These are phyloP conservation scores for Phaethornis superciliosus DNA, from an alignment of 2,113 vertebrate species.

Conservation along the genomic window DNA sequence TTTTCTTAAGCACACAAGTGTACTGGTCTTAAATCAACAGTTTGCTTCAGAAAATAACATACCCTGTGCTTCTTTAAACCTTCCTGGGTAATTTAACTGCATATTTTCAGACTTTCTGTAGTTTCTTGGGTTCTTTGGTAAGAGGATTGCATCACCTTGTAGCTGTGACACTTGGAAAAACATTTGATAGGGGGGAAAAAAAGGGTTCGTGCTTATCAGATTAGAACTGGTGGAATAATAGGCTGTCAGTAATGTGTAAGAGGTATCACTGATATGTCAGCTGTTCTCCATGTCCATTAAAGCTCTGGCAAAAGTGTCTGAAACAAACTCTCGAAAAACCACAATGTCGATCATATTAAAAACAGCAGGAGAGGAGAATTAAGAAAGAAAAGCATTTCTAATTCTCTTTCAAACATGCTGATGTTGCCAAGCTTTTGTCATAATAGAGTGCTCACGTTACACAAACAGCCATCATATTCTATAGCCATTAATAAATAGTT, in stretches of 20 bases:
- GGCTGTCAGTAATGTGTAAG: not conserved
- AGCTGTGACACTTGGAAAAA: constrained; percentile 34
- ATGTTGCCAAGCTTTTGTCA: constrained; percentile 81
- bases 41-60: constrained; percentile 24
- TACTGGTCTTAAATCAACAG: not conserved
- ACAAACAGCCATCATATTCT: constrained; percentile 71
- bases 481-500: constrained; percentile 74
- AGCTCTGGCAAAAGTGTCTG: constrained; percentile 74
- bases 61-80: constrained; percentile 12
- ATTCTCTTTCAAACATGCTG: constrained; percentile 78
- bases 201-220: constrained; percentile 49
- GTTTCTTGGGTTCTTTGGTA: not conserved
- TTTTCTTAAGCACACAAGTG: not conserved
- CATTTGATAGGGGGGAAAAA: not conserved
- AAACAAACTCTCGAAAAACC: constrained; percentile 77
- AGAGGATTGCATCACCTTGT: constrained; percentile 35
- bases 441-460: constrained; percentile 74
- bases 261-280: constrained; percentile 63
- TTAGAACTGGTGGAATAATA: constrained; percentile 14
- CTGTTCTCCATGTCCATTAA: constrained; percentile 76
- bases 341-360: constrained; percentile 81
- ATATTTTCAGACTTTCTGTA: not conserved
- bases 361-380: constrained; percentile 81
- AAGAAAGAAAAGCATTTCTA: constrained; percentile 84
- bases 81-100: not conserved